Base-by-base conservation (phyloP, 2,113 vertebrate genomes). In the Ginglymostoma cirratum region DNA sequence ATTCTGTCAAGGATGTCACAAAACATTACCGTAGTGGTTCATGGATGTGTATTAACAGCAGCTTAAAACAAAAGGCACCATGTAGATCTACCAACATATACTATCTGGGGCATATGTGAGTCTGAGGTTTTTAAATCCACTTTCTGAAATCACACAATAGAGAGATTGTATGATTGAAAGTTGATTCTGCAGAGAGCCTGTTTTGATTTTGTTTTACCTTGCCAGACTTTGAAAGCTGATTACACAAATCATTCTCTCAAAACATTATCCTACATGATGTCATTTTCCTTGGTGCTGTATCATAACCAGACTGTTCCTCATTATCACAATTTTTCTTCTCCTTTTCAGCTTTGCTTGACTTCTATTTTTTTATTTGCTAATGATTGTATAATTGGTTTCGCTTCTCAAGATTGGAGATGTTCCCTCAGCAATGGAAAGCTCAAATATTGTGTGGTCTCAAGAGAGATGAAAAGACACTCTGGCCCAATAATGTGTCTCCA, bases 161-260 rank as follows among this genome's bases (percentile, higher is more conserved):
- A 23, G 65, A 93, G 55, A 92, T n/a, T 92, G 34, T 65, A 38
- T 21, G 89, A 93, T 66, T 93, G 80, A 93, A 93, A 93, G 55
- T 93, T 93, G 61, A n/a, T 66, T 93, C 55, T 38, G 17, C 21
- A n/a, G n/a, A 61, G n/a, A n/a, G 61, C n/a, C 61, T 42, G 61
- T n/a, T 66, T 38, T 93, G 89, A 76, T 76, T 76, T 76, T n/a
- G 14, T 93, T 38, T 93, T 67, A 38, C 52, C 27, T 65, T 24
- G 34, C 65, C 89, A 93, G 89, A 66, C 61, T 66, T 66, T 5
- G 55, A 90, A 90, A 55, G 30, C 87, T 90, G 87, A 34, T 61
- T 34, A 55, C 87, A 65, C 61, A 27, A 93, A 93, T 93, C 89
- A 93, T 93, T 93, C 89, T 93, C 61, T 38, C 89, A 93, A 93